Base-by-base conservation (phyloP, 2,888 invertebrate species). In the Portevinia maculata region DNA sequence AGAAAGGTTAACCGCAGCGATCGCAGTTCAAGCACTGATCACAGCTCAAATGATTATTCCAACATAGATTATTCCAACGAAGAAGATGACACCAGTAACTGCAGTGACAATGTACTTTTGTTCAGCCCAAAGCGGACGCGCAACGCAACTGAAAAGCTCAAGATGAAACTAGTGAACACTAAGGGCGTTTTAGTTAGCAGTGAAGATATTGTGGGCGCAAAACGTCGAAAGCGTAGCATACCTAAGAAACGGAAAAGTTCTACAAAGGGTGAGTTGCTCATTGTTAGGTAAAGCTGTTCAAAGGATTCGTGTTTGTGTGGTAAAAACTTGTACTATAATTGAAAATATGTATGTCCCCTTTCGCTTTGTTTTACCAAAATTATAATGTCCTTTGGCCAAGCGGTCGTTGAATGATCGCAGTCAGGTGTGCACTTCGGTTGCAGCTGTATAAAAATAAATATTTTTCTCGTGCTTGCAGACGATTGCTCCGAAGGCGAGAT, bases 261-360 rank as follows among this genome's bases (percentile, higher is more conserved):
- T 9, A 67, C 60, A 15, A 83, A 83, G 78, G 83, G 83, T 83
- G 83, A 83, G 83, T 73, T 83, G 30, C 71, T 83, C 17, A 83
- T 83, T 67, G 67, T 76, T 52, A 71, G 83, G 60, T 83, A 78
- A 83, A 69, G 48, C 13, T 55, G 24, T 19, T 11, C 15, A 53
- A 13, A 44, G 17, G 34, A 62, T 37, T 37, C 30, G 1, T 24
- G 28, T 13, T 13, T 41, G 9, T 41, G 9, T 34, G 41, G 9
- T 52, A 39, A 34, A 11, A 19, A 34, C 11, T 64, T 52, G 41
- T 8, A 30, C 34, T 8, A 52, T 15, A 57, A 57, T 48, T 60
- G 19, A 50, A 59, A 41, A 44, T 52, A 15, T 52, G 64, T 55
- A 44, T 37, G 41, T 52, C 44, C 60, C 44, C 8, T 60, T 64